Evolutionary conservation across 2,888 invertebrate species (phyloP).

Genomic region (Andrena trimmerana): DNA sequence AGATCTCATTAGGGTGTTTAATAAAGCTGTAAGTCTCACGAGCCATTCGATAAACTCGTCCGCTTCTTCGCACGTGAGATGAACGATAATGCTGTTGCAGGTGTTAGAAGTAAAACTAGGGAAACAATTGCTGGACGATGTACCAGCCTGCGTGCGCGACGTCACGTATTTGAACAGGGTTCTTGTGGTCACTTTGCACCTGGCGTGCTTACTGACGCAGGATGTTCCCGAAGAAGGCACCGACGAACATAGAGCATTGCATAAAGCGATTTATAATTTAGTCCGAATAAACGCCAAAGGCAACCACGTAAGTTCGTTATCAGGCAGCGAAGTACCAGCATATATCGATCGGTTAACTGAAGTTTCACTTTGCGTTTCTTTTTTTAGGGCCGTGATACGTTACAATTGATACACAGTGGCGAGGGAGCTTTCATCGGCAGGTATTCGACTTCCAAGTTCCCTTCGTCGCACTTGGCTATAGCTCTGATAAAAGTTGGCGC

Average conservation of each 20-base stretch:
- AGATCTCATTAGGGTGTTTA: conserved; percentile 94
- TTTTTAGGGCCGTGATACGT: conserved; percentile 89
- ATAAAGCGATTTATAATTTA: conserved; percentile 91
- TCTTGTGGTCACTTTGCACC: conserved; percentile 93
- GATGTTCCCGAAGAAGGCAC: conserved; percentile 86
- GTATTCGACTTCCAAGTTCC: conserved; percentile 90
- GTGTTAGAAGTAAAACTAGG: conserved; percentile 91
- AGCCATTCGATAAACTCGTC: too few relatives aligned
- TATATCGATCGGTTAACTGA: neutral
- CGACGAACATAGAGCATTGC: conserved; percentile 87
- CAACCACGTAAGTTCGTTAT: conserved; percentile 72
- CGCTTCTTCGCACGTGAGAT: neutral
- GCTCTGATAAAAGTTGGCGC: conserved; percentile 94
- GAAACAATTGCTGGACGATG: conserved; percentile 87
- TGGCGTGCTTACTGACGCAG: conserved; percentile 91
- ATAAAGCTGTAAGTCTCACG: conserved; percentile 88
- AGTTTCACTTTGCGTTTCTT: conserved; percentile 5
- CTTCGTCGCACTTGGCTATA: conserved; percentile 89
- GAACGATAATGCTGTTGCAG: conserved; percentile 61
- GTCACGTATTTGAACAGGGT: conserved; percentile 93
- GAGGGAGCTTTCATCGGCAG: conserved; percentile 90
- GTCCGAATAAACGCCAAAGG: conserved; percentile 90
- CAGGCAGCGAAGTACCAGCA: neutral
- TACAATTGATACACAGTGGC: conserved; percentile 94
- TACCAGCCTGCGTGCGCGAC: conserved; percentile 90